These are phyloP conservation scores for Baronia brevicornis DNA, from an alignment of 2,888 invertebrate genomes.

Conservation along the genomic window DNA sequence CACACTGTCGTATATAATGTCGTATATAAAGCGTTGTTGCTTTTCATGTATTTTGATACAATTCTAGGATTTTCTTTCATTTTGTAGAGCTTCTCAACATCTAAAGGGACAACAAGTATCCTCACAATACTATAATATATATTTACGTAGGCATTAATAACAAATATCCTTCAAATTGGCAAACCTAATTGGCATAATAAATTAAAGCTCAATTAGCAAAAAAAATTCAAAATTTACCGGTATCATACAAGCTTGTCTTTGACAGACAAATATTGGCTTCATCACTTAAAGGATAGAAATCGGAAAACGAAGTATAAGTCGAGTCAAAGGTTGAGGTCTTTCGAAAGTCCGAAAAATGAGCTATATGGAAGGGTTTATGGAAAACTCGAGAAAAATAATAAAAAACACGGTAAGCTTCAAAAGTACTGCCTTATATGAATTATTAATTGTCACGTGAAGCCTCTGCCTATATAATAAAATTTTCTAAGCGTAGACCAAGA, in stretches of 20 bases:
- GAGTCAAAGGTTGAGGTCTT: not conserved
- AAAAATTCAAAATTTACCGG: slow-evolving; percentile 6
- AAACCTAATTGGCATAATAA: not conserved
- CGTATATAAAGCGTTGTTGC: no score
- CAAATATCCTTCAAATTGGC: not conserved
- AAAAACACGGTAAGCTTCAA: not conserved
- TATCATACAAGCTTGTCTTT: slow-evolving; percentile 5
- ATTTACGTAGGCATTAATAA: not conserved
- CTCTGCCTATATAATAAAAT: no score
- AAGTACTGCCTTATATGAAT: not conserved
- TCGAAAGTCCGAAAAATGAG: not conserved
- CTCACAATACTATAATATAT: no score
- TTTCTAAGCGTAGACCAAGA: no score
- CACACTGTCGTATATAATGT: no score
- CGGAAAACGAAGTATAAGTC: not conserved
- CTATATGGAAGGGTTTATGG: not conserved
- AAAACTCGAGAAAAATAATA: not conserved
- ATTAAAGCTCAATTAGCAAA: slow-evolving; percentile 3
- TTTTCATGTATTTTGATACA: no score
- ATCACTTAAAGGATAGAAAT: not conserved
- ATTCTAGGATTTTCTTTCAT: no score
- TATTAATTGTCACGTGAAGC: no score
- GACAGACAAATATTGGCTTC: slow-evolving; percentile 1
- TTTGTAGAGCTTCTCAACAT: no score
- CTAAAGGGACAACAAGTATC: no score